Percentiles rank a stretch among this genome's conserved stretches.
These are phyloP conservation scores for Leucosticte australis DNA, from an alignment of 2,113 vertebrate genomes.

Conservation along the genomic window DNA sequence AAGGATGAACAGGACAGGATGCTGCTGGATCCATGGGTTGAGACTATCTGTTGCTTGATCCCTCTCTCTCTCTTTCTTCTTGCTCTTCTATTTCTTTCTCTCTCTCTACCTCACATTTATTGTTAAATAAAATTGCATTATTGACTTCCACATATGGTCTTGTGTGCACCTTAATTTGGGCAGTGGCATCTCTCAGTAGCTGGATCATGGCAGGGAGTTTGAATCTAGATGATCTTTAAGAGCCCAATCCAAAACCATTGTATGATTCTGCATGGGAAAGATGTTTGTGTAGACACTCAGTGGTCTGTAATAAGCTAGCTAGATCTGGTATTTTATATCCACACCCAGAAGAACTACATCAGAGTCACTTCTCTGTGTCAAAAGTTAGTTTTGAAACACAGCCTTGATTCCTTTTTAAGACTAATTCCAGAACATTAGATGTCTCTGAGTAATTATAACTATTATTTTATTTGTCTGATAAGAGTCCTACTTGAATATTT, in stretches of 20 bases:
- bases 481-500: neutral
- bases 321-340: neutral
- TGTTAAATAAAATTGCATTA: neutral
- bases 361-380: neutral
- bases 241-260: neutral
- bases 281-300: neutral
- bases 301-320: neutral
- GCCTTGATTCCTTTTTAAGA: neutral
- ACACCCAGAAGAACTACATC: neutral
- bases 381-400: neutral
- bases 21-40: neutral
- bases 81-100: neutral
- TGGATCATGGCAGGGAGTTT: neutral
- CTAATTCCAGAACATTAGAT: neutral
- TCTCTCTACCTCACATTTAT: neutral
- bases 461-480: neutral
- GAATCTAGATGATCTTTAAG: neutral
- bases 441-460: neutral
- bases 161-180: neutral
- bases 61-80: neutral
- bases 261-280: neutral
- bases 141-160: neutral
- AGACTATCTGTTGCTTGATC: neutral
- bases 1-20: neutral
- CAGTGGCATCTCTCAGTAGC: neutral